Evolutionary conservation across 2,888 invertebrate genomes (phyloP).

Genomic region (Disparrhopalites patrizii): DNA sequence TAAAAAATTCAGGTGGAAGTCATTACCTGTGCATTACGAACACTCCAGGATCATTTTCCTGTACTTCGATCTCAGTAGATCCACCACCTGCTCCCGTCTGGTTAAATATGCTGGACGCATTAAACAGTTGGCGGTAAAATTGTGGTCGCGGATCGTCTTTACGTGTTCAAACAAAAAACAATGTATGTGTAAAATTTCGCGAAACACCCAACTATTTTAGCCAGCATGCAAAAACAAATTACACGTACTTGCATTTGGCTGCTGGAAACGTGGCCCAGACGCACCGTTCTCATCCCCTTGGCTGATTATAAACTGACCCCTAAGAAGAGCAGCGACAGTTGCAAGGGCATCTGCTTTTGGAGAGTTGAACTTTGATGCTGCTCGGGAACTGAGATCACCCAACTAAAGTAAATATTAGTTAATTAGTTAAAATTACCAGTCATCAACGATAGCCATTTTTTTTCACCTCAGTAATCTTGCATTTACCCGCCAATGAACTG

Average conservation of each 20-base stretch:
- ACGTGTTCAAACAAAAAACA: not conserved
- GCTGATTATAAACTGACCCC: slow-evolving; percentile 31
- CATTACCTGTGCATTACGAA: slow-evolving; percentile 22
- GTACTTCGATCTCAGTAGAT: not conserved
- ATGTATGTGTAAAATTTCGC: not conserved
- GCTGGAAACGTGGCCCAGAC: not conserved
- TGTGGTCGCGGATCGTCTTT: not conserved
- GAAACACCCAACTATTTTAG: too few species aligned
- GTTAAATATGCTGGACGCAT: not conserved
- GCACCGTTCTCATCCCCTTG: slow-evolving; percentile 32
- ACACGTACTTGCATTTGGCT: not conserved
- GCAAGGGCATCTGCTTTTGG: slow-evolving; percentile 24
- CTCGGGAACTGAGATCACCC: slow-evolving; percentile 24
- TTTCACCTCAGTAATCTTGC: too few species aligned
- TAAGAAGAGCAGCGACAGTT: slow-evolving; percentile 28
- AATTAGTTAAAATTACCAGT: not conserved
- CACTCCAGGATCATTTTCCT: not conserved
- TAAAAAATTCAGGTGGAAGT: not conserved
- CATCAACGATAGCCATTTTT: not conserved
- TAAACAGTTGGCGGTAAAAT: not conserved
- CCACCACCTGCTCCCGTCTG: slow-evolving; percentile 4
- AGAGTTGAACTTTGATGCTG: slow-evolving; percentile 5
- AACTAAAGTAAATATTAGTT: slow-evolving; percentile 30
- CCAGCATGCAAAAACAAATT: too few species aligned
- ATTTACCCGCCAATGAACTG: slow-evolving; percentile 21